Evolutionary conservation across 2,797 vertebrate genomes (phyloP).

Genomic region (Pangasius krempfi): DNA sequence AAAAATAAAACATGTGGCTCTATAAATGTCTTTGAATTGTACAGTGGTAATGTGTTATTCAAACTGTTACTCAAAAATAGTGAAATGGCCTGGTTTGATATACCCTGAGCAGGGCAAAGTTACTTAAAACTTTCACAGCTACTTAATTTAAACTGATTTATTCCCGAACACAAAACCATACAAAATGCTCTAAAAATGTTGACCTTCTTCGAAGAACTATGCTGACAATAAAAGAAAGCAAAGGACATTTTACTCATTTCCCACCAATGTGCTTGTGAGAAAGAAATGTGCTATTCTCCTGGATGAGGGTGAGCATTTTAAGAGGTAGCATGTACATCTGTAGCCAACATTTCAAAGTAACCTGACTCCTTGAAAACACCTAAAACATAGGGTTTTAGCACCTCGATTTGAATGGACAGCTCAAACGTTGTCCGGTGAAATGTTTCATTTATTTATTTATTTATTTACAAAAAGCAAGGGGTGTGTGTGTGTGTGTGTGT

Average conservation of each 20-base stretch:
- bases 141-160: not conserved
- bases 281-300: not conserved
- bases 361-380: not conserved
- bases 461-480: no score
- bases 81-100: not conserved
- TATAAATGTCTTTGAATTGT: constrained; percentile 12
- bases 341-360: not conserved
- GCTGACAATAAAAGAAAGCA: constrained; percentile 26
- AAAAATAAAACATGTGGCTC: not conserved
- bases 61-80: constrained; percentile 3
- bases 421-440: no score
- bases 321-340: not conserved
- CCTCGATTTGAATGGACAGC: not conserved
- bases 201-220: constrained; percentile 19
- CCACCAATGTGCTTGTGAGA: not conserved
- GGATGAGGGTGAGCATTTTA: not conserved
- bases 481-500: no score
- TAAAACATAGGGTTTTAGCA: not conserved
- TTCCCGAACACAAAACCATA: not conserved
- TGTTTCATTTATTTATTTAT: no score
- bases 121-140: not conserved
- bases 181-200: constrained; percentile 21
- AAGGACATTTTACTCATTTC: not conserved
- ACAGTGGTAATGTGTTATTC: not conserved
- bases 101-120: not conserved